These are phyloP conservation scores for Microplitis deprimator DNA, from an alignment of 2,888 invertebrate genomes.

Conservation along the genomic window DNA sequence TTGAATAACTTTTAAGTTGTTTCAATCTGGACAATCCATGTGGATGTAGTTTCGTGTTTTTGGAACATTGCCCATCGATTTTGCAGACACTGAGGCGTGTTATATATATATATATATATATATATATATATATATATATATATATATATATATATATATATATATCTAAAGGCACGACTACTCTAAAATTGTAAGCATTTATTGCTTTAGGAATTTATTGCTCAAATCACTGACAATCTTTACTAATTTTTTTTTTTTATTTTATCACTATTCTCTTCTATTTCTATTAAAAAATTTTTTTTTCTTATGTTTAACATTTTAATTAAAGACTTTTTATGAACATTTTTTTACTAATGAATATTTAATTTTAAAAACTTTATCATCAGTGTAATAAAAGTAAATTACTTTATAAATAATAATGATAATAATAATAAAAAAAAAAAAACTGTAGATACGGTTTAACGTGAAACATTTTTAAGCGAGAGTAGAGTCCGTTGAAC, in stretches of 20 bases:
- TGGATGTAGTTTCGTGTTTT: constrained; percentile 26
- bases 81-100: neutral
- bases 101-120: neutral
- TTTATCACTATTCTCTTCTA: neutral
- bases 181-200: neutral
- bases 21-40: constrained; percentile 8
- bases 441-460: neutral
- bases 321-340: neutral
- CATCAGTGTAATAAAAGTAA: neutral
- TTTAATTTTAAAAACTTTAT: neutral
- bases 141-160: neutral
- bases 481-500: too few relatives aligned
- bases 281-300: neutral
- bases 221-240: neutral
- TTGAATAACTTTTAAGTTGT: constrained; percentile 18
- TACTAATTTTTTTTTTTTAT: neutral
- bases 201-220: neutral
- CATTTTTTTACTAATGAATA: neutral
- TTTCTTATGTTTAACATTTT: neutral
- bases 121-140: neutral
- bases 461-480: too few relatives aligned
- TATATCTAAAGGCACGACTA: neutral
- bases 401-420: neutral
- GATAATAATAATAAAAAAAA: neutral
- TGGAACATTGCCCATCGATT: constrained; percentile 20